phyloP scores from a whole-genome alignment of 2,113 vertebrate species.

The Pardalotus punctatus region DNA sequence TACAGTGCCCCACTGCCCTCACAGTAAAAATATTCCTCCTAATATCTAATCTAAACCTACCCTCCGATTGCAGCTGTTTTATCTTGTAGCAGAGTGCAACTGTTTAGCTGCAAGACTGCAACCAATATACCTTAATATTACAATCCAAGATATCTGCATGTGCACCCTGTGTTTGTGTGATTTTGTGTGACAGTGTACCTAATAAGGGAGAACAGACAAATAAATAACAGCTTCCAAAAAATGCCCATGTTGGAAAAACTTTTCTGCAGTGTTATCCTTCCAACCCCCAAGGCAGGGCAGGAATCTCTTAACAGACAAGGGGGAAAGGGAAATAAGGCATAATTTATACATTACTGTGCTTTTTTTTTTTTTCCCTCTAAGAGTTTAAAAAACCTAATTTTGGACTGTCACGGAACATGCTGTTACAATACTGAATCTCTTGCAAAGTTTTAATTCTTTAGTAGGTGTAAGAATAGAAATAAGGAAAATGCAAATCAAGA shows the following conservation, averaged over 20 bases:
- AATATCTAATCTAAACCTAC: neutral
- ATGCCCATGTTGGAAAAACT: neutral
- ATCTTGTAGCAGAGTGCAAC: neutral
- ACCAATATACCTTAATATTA: neutral
- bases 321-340: neutral
- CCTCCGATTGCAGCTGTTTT: neutral
- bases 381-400: neutral
- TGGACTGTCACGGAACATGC: neutral
- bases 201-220: neutral
- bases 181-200: neutral
- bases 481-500: neutral
- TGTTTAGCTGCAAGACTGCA: neutral
- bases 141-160: neutral
- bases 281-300: fast-evolving
- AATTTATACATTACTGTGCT: neutral
- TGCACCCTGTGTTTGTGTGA: neutral
- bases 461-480: neutral
- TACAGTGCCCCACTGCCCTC: fast-evolving
- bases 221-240: neutral
- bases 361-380: neutral
- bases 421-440: neutral
- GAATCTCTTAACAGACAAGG: neutral
- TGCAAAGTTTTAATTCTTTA: neutral
- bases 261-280: neutral
- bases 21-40: neutral